Conservation (phyloP, 2,797 vertebrate species). For the Gephyroberyx darwinii region DNA sequence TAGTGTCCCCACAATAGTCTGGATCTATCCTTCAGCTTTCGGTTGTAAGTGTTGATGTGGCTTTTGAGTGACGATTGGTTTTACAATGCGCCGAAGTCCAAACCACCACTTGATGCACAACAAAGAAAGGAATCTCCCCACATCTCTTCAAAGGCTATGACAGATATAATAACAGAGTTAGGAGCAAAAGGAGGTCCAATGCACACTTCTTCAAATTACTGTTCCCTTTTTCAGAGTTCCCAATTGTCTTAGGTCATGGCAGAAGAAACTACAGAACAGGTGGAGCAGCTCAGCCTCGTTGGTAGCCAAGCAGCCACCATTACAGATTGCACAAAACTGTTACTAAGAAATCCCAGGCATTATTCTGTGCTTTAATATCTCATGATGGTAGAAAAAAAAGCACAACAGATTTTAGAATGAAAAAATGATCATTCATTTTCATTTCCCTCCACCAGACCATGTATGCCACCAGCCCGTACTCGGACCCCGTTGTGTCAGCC, state of each 20-base stretch:
- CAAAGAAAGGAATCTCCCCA: background rate
- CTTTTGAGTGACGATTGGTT: background rate
- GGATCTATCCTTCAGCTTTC: background rate
- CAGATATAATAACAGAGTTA: background rate
- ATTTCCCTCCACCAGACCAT: constrained; percentile 85
- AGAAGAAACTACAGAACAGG: too few species aligned
- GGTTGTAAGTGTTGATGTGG: constrained; percentile 6
- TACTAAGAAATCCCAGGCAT: too few species aligned
- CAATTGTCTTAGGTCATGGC: too few species aligned
- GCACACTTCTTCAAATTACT: too few species aligned
- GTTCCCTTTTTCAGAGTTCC: too few species aligned
- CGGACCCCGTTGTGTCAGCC: constrained; percentile 95
- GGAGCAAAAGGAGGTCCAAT: background rate
- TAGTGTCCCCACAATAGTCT: background rate
- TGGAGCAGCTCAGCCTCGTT: too few species aligned
- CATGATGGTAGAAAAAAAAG: background rate
- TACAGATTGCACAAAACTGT: too few species aligned
- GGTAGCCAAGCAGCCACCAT: too few species aligned
- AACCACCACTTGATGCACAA: background rate
- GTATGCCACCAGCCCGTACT: constrained; percentile 98
- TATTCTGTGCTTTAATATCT: background rate
- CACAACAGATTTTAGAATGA: background rate
- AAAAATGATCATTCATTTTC: constrained; percentile 25
- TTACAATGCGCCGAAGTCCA: background rate
- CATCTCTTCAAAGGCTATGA: background rate